Evolutionary conservation across 2,888 invertebrate genomes (phyloP).

Genomic region (Toxonevra muliebris): DNA sequence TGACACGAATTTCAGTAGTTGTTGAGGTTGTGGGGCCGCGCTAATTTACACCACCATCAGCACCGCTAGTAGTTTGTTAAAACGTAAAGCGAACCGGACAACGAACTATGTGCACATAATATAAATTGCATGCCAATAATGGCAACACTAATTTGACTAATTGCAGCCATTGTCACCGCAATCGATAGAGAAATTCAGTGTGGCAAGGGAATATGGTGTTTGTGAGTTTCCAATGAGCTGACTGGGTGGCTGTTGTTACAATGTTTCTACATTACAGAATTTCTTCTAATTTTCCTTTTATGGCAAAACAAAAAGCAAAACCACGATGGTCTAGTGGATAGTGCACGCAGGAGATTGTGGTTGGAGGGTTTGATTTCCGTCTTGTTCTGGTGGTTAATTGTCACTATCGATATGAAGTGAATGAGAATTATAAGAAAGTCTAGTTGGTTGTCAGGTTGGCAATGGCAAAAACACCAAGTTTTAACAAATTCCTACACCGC

Average conservation of each 20-base stretch:
- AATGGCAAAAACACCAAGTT: too few relatives aligned
- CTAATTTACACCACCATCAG: too few relatives aligned
- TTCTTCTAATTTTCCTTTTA: too few relatives aligned
- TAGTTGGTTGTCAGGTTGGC: too few relatives aligned
- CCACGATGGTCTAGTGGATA: too few relatives aligned
- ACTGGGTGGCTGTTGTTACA: background rate
- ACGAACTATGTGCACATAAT: too few relatives aligned
- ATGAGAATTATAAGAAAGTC: too few relatives aligned
- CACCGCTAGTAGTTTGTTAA: too few relatives aligned
- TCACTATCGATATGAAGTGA: too few relatives aligned
- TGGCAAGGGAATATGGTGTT: background rate
- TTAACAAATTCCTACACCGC: too few relatives aligned
- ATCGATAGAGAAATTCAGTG: background rate
- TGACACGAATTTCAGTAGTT: background rate
- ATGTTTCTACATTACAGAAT: background rate
- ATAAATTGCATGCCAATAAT: conserved; percentile 31
- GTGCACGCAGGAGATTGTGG: background rate
- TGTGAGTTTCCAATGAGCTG: background rate
- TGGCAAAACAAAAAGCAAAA: too few relatives aligned
- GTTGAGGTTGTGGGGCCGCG: background rate
- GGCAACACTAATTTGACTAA: conserved; percentile 34
- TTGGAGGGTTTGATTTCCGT: background rate
- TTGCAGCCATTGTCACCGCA: conserved; percentile 25
- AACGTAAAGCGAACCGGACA: too few relatives aligned
- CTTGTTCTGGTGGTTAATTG: background rate